Conservation (phyloP, 2,888 invertebrate species). For the Morinoia aosen region DNA sequence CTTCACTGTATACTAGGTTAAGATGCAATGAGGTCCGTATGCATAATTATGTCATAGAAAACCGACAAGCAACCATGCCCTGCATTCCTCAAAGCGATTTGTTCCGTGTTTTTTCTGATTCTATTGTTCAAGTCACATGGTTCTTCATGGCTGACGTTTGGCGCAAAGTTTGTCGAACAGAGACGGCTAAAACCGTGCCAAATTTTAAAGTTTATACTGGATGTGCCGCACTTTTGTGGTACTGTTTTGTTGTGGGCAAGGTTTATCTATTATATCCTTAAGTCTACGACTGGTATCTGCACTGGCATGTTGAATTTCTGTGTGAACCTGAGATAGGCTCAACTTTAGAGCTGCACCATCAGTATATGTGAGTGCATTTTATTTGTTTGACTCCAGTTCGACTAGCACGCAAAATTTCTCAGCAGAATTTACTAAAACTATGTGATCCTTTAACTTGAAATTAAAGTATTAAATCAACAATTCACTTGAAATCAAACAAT, state of each 20-base stretch:
- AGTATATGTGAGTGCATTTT: background rate
- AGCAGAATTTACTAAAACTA: too few relatives aligned
- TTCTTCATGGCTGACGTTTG: background rate
- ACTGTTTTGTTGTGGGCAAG: background rate
- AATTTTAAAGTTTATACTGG: background rate
- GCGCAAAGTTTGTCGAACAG: background rate
- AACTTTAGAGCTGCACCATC: background rate
- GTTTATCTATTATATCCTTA: background rate
- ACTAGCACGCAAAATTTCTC: background rate
- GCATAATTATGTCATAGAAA: background rate
- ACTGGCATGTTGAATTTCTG: background rate
- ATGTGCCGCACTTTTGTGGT: background rate
- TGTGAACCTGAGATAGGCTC: background rate
- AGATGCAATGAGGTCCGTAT: background rate
- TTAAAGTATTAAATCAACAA: background rate
- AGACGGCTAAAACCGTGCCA: conserved; percentile 3
- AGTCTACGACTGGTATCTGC: background rate
- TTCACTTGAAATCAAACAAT: background rate
- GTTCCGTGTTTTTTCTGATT: background rate
- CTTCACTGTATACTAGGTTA: background rate
- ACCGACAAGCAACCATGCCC: background rate
- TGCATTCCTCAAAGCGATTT: background rate
- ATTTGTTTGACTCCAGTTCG: background rate
- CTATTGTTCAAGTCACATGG: background rate
- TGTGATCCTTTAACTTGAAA: too few relatives aligned